A percentile compares a stretch with the other conserved stretches of the same genome.
These are phyloP conservation scores for Gymnocephalus cernua DNA, from an alignment of 2,113 vertebrate genomes.

Conservation along the genomic window DNA sequence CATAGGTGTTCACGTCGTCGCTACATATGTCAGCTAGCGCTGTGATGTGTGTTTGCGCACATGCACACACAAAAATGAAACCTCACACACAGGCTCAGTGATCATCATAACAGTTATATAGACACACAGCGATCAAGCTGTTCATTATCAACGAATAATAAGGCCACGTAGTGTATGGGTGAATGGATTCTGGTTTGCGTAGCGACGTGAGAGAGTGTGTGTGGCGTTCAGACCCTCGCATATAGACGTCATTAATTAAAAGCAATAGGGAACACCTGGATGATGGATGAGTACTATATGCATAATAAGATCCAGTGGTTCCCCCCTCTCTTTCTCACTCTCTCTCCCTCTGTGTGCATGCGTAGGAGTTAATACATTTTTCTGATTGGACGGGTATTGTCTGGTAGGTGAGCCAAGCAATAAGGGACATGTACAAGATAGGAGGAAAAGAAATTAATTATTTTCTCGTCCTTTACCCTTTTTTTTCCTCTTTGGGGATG, in stretches of 20 bases:
- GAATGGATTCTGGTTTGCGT: constrained; percentile 15
- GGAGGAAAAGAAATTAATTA: constrained; percentile 22
- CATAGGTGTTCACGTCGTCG: constrained; percentile 28
- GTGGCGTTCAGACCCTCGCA: constrained; percentile 40
- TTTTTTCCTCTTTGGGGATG: constrained; percentile 36
- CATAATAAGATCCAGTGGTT: constrained; percentile 67
- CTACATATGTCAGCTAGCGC: constrained; percentile 8
- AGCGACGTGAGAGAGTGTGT: constrained; percentile 43
- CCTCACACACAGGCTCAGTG: constrained; percentile 16
- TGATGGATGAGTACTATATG: constrained; percentile 75
- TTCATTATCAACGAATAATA: constrained; percentile 78
- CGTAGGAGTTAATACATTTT: constrained; percentile 26
- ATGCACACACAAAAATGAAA: constrained; percentile 8
- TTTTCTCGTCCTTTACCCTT: constrained; percentile 26
- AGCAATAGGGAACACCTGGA: constrained; percentile 74
- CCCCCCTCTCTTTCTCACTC: constrained; percentile 6
- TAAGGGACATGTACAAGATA: constrained; percentile 44
- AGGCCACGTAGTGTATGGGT: constrained; percentile 52
- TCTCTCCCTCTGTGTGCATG: not conserved
- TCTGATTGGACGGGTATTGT: constrained; percentile 60
- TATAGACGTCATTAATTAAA: constrained; percentile 76
- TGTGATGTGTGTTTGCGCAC: constrained; percentile 6
- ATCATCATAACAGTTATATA: constrained; percentile 50
- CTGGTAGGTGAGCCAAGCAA: constrained; percentile 32
- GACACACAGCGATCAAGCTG: constrained; percentile 70